These are phyloP conservation scores for Drosophila koepferae DNA, from an alignment of 2,888 invertebrate species.

Conservation along the genomic window DNA sequence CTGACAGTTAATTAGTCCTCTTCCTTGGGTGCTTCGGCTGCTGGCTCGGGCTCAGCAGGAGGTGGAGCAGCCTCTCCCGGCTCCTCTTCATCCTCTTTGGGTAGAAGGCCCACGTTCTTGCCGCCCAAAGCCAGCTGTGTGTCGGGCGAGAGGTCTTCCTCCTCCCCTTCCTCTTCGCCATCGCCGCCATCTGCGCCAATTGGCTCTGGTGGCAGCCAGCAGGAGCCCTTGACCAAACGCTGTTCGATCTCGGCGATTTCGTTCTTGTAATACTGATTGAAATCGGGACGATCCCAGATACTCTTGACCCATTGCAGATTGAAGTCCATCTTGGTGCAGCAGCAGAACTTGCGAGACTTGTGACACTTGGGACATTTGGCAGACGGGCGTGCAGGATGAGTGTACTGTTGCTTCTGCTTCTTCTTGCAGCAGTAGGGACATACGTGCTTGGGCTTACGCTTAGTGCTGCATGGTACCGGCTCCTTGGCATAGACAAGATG, in stretches of 20 bases:
- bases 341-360: conserved; percentile 74
- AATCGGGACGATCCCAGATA: conserved; percentile 81
- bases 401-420: conserved; percentile 62
- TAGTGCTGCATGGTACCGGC: conserved; percentile 65
- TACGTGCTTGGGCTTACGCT: conserved; percentile 67
- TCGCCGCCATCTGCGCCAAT: conserved; percentile 29
- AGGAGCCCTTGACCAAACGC: conserved; percentile 67
- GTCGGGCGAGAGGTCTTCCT: conserved; percentile 33
- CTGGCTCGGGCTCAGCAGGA: background rate
- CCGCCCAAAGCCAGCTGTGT: conserved; percentile 58
- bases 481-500: conserved; percentile 76
- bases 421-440: conserved; percentile 78
- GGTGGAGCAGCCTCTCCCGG: background rate
- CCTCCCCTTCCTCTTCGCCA: conserved; percentile 52
- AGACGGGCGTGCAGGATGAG: conserved; percentile 62
- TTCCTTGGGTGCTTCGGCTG: conserved; percentile 28
- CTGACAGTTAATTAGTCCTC: conserved; percentile 28
- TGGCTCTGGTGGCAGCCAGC: conserved; percentile 69
- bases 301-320: conserved; percentile 80
- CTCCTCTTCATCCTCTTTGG: conserved; percentile 5
- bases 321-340: conserved; percentile 79
- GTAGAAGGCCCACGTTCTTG: conserved; percentile 26
- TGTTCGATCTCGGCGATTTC: conserved; percentile 76
- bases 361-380: conserved; percentile 79
- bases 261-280: conserved; percentile 77